Conservation (phyloP, 2,888 invertebrate genomes). For the Caenorhabditis auriculariae region DNA sequence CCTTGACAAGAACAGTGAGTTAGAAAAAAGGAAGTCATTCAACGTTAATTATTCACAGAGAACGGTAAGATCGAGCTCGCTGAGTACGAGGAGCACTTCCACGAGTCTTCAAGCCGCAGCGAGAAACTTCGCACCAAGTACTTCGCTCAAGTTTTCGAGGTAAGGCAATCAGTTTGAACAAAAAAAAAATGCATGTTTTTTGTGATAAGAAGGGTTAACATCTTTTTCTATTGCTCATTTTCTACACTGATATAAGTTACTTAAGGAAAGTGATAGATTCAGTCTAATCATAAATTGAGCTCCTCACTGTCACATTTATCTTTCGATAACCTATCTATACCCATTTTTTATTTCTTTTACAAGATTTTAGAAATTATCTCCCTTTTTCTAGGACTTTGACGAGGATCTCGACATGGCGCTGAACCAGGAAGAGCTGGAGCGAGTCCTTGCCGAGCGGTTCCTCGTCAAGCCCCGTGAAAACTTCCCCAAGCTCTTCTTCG, state of each 20-base stretch:
- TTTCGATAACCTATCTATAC: too few species aligned
- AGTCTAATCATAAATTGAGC: too few species aligned
- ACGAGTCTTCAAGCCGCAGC: conserved; percentile 42
- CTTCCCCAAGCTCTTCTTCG: conserved; percentile 50
- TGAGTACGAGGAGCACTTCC: conserved; percentile 52
- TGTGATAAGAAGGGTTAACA: not conserved
- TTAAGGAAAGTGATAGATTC: too few species aligned
- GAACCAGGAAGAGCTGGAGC: conserved; percentile 42
- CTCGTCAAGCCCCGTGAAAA: conserved; percentile 50
- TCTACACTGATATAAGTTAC: too few species aligned
- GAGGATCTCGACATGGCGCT: conserved; percentile 50
- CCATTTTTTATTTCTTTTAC: too few species aligned
- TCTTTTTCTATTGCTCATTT: too few species aligned
- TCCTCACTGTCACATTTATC: too few species aligned
- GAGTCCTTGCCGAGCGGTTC: conserved; percentile 51
- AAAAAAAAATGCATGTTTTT: not conserved
- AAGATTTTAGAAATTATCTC: too few species aligned
- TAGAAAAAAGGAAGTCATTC: not conserved
- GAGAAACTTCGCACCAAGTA: conserved; percentile 50
- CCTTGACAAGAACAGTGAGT: conserved; percentile 47
- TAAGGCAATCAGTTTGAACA: not conserved
- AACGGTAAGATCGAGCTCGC: conserved; percentile 40
- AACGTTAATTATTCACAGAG: not conserved
- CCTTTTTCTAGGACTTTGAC: conserved; percentile 47
- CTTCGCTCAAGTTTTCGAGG: conserved; percentile 55